phyloP scores from a whole-genome alignment of 2,888 invertebrate species.

The Lagria hirta region DNA sequence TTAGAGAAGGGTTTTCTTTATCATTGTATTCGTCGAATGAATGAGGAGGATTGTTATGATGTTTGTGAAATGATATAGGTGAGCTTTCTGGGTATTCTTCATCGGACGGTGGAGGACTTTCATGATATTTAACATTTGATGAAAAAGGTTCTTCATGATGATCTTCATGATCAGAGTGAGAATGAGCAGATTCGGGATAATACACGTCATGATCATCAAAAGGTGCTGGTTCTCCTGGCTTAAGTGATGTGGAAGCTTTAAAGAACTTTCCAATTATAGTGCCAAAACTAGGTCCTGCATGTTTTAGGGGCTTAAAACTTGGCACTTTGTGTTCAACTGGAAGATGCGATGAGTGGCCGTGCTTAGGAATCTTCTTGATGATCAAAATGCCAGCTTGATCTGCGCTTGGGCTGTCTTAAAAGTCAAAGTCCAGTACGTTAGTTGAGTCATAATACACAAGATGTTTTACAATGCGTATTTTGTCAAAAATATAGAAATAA shows the following conservation, averaged over 20 bases:
- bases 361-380: conserved; percentile 47
- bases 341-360: conserved; percentile 26
- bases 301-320: conserved; percentile 38
- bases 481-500: too few relatives aligned
- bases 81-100: too few relatives aligned
- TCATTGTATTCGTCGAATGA: conserved; percentile 2
- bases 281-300: conserved; percentile 34
- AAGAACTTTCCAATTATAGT: conserved; percentile 41
- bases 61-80: conserved; percentile 6
- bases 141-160: conserved; percentile 2
- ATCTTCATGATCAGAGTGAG: conserved; percentile 10
- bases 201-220: conserved; percentile 29
- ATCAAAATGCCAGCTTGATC: conserved; percentile 48
- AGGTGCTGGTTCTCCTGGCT: conserved; percentile 38
- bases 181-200: conserved; percentile 10
- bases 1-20: too few relatives aligned
- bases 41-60: conserved; percentile 4
- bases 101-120: not conserved
- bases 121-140: conserved; percentile 1
- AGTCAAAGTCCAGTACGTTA: conserved; percentile 39
- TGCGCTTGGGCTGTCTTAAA: conserved; percentile 40
- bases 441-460: too few relatives aligned
- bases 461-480: too few relatives aligned
- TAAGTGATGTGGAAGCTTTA: conserved; percentile 41
- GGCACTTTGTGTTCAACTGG: conserved; percentile 33